phyloP scores from a whole-genome alignment of 2,797 vertebrate species.

The Fundulus diaphanus region DNA sequence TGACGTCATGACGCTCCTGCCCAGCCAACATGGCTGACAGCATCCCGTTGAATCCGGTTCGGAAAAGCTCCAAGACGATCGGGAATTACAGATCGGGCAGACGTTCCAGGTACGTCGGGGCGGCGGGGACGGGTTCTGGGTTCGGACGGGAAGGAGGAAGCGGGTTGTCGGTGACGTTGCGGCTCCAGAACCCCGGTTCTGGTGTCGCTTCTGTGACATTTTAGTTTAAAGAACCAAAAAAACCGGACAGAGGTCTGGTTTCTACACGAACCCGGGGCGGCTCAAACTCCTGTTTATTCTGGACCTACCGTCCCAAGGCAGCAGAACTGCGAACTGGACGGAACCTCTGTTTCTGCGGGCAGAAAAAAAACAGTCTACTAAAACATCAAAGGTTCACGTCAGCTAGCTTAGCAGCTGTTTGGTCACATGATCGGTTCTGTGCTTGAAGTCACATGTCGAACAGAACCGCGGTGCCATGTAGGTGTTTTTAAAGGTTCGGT shows the following conservation, averaged over 20 bases:
- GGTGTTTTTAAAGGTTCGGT: too few species aligned
- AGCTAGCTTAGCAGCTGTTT: not conserved
- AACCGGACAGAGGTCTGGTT: not conserved
- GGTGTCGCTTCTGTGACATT: not conserved
- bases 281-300: not conserved
- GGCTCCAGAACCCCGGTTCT: not conserved
- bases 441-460: slow-evolving; percentile 21
- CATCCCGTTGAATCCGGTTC: slow-evolving; percentile 88
- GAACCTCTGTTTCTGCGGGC: not conserved
- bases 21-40: slow-evolving; percentile 91
- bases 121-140: not conserved
- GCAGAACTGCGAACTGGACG: not conserved
- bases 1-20: slow-evolving; percentile 61
- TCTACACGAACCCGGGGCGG: not conserved
- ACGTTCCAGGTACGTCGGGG: slow-evolving; percentile 83
- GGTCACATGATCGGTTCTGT: slow-evolving; percentile 48
- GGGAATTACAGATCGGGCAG: slow-evolving; percentile 86
- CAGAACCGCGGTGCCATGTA: not conserved
- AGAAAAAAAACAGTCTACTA: not conserved
- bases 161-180: not conserved
- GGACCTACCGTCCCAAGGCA: not conserved
- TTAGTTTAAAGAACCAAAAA: not conserved
- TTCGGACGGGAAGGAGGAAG: not conserved
- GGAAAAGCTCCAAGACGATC: slow-evolving; percentile 82
- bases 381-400: not conserved